Evolutionary conservation across 2,888 invertebrate species (phyloP).

Genomic region (Isoperla grammatica): DNA sequence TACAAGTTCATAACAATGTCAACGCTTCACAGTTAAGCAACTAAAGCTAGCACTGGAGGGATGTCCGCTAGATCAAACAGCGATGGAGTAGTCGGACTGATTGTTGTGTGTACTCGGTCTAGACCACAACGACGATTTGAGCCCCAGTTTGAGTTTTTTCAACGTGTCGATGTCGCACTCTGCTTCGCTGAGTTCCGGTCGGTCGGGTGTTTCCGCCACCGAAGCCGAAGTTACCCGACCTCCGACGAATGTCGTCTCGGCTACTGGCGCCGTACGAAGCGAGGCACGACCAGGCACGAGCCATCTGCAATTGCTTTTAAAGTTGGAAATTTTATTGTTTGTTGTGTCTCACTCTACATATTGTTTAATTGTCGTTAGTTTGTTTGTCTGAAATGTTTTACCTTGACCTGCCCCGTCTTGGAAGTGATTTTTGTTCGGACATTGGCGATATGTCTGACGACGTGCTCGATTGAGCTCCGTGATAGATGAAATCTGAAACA

Average conservation of each 20-base stretch:
- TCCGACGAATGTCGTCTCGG: slow-evolving; percentile 52
- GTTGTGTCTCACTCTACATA: background rate
- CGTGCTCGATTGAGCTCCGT: slow-evolving; percentile 68
- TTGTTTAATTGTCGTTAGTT: slow-evolving; percentile 1
- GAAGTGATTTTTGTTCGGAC: slow-evolving; percentile 71
- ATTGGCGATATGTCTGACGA: slow-evolving; percentile 72
- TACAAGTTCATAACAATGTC: no score
- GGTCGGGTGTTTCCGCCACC: slow-evolving; percentile 41
- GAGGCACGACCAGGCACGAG: slow-evolving; percentile 49
- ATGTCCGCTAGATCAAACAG: slow-evolving; percentile 46
- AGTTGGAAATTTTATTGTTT: slow-evolving; percentile 10
- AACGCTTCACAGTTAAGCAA: no score
- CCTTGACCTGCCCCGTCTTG: slow-evolving; percentile 65
- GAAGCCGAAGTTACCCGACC: slow-evolving; percentile 39
- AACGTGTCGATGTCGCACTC: slow-evolving; percentile 69
- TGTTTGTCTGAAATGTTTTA: slow-evolving; percentile 39
- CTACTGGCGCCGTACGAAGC: slow-evolving; percentile 58
- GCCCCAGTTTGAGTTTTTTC: slow-evolving; percentile 64
- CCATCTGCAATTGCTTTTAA: slow-evolving; percentile 44
- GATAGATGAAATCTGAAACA: slow-evolving; percentile 62
- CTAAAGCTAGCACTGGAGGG: no score
- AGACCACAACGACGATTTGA: slow-evolving; percentile 65
- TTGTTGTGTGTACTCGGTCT: slow-evolving; percentile 55
- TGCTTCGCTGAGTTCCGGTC: slow-evolving; percentile 61
- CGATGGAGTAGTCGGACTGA: slow-evolving; percentile 68